Evolutionary conservation across 1,140 invertebrate genomes (phyloP).

Genomic region (Papilio dardanus): DNA sequence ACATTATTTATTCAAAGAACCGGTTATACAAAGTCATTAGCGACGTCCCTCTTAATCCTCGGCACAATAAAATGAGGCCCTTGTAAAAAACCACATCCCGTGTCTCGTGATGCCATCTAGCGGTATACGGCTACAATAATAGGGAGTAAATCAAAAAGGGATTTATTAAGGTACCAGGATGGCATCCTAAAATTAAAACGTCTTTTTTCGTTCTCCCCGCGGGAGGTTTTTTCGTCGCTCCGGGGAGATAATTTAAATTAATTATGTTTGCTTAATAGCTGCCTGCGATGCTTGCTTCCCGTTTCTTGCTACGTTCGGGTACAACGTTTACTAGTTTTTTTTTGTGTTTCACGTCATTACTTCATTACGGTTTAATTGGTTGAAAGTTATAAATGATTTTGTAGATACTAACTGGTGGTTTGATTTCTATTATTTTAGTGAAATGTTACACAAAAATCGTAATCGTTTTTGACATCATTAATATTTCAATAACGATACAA

Average conservation of each 20-base stretch:
- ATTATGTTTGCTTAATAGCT: constrained; percentile 74
- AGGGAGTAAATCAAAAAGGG: constrained; percentile 61
- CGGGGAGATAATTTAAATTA: constrained; percentile 67
- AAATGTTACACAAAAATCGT: no score
- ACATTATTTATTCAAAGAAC: constrained; percentile 34
- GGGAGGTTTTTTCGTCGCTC: constrained; percentile 45
- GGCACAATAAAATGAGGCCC: constrained; percentile 1
- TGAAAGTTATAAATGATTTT: not conserved
- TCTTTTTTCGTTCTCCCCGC: constrained; percentile 47
- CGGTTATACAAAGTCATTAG: constrained; percentile 16
- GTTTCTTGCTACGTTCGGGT: constrained; percentile 37
- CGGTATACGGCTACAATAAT: constrained; percentile 52
- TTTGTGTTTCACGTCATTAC: not conserved
- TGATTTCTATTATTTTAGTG: no score
- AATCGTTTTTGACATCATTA: no score
- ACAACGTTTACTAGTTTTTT: not conserved
- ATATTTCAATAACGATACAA: no score
- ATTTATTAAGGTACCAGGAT: constrained; percentile 51
- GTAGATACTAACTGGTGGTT: not conserved
- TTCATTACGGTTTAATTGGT: not conserved
- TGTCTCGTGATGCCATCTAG: not conserved
- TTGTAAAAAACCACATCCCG: constrained; percentile 35
- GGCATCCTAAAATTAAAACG: constrained; percentile 65
- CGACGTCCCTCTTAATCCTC: not conserved
- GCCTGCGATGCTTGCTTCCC: constrained; percentile 41